Percentiles rank a stretch among this genome's conserved stretches.
These are phyloP conservation scores for Bucco capensis DNA, from an alignment of 2,113 vertebrate genomes.

Conservation along the genomic window DNA sequence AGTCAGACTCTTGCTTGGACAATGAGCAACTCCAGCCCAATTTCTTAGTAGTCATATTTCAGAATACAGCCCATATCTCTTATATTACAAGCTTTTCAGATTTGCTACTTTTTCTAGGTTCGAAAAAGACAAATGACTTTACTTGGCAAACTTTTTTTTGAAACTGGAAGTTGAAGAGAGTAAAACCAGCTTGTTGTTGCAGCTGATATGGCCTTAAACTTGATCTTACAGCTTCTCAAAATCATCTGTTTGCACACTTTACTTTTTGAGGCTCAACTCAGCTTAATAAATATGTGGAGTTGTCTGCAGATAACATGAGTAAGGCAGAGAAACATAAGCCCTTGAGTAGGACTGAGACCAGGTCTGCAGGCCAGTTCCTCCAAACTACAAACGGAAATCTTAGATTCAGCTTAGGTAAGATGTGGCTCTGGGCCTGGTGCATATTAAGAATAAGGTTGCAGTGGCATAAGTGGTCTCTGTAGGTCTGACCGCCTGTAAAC, in stretches of 20 bases:
- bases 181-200: neutral
- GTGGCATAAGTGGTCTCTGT: neutral
- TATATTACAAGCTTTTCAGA: neutral
- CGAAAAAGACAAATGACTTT: neutral
- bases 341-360: neutral
- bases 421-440: neutral
- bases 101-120: neutral
- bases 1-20: neutral
- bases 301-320: neutral
- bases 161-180: neutral
- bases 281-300: neutral
- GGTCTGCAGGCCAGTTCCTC: neutral
- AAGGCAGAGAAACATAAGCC: neutral
- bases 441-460: neutral
- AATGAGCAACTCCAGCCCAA: neutral
- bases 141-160: neutral
- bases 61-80: neutral
- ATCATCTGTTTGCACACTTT: neutral
- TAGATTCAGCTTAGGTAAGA: neutral
- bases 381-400: neutral
- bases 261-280: neutral
- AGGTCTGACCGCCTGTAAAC: neutral
- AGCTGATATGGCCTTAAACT: neutral
- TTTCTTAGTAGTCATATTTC: neutral
- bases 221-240: neutral